Evolutionary conservation across 2,888 invertebrate genomes (phyloP).

Genomic region (Antitype chi): DNA sequence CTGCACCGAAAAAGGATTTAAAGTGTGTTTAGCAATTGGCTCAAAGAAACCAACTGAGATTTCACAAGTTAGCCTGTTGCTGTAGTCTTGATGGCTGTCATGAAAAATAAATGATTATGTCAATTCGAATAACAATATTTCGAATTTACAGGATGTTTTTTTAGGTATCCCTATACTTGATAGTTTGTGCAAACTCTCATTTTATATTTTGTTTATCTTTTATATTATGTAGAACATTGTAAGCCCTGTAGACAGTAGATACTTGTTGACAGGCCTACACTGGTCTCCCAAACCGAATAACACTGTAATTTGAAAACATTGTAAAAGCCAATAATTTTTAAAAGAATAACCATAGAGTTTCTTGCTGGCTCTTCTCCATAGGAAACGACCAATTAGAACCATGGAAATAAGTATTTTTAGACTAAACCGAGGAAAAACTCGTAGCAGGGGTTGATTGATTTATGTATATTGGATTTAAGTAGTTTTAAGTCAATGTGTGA

Average conservation of each 20-base stretch:
- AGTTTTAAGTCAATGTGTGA: background rate
- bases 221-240: too few species aligned
- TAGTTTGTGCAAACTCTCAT: background rate
- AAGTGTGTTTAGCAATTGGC: background rate
- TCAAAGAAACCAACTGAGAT: background rate
- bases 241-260: too few species aligned
- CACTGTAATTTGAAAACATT: too few species aligned
- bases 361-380: too few species aligned
- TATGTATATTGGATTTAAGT: background rate
- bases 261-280: too few species aligned
- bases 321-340: too few species aligned
- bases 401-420: background rate
- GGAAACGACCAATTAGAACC: too few species aligned
- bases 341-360: too few species aligned
- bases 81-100: background rate
- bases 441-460: background rate
- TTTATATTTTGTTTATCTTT: too few species aligned
- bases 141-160: background rate
- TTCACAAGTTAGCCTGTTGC: background rate
- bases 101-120: background rate
- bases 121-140: slow-evolving; percentile 5
- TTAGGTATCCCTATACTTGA: too few species aligned
- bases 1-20: background rate
- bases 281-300: too few species aligned
- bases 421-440: background rate